Base-by-base conservation (phyloP, 2,797 vertebrate species). In the Tachyglossus aculeatus region DNA sequence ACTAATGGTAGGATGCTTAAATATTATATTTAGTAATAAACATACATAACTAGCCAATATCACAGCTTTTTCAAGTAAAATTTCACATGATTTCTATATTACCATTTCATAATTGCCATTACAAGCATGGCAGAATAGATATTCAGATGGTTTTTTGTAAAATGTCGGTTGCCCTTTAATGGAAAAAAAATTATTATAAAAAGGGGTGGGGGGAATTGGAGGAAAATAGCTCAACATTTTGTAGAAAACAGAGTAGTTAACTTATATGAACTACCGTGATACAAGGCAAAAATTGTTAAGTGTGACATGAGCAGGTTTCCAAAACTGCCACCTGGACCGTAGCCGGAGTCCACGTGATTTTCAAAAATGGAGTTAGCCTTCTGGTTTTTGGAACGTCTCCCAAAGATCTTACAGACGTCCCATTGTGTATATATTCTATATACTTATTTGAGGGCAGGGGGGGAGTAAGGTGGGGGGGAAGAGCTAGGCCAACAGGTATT, bases 1-100 rank as follows among this genome's bases (percentile, higher is more conserved):
- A 93, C 91, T 94, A 95, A 94, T 86, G 88, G 92, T 96, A 95
- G 93, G 89, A 93, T 81, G 94, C 94, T 96, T 95, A 95, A 94
- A 92, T 94, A 95, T 94, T 89, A 91, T 95, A 95, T 96, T 93
- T 94, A 94, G 94, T 92, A 94, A 93, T 91, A 93, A 94, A 93
- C 89, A 89, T 93, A 94, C 93, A 93, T 93, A 94, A 90, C 90
- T 96, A 95, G 92, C 91, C 90, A 93, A 90, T 94, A 94, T 95
- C 95, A 95, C 95, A 91, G 94, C 94, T 94, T 93, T 93, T 93
- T 90, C 72, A 88, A 87, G 90, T 90, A 85, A 93, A 93, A 86
- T 88, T 90, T 76, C 88, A 88, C 93, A 94, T 93, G 90, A 71
- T 91, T 83, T 78, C 86, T 90, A 62, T 90, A 90, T 89, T 87